phyloP scores from a whole-genome alignment of 2,797 vertebrate genomes.

The Furcifer pardalis region DNA sequence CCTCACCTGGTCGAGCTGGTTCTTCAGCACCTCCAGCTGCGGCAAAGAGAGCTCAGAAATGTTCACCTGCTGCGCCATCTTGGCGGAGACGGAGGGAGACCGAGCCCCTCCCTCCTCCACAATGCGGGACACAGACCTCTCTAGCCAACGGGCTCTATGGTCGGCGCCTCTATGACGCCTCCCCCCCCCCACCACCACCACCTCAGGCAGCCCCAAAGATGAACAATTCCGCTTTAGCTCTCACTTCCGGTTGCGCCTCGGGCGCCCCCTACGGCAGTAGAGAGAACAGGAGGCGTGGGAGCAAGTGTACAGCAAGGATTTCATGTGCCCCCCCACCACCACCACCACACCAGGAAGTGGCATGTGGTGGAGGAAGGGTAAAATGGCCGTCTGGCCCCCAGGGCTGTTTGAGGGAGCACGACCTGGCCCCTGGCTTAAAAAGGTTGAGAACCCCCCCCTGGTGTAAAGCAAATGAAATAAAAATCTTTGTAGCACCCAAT shows the following conservation, averaged over 20 bases:
- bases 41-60: conserved; percentile 87
- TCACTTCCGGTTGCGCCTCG: background rate
- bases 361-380: too few relatives aligned
- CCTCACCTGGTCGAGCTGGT: conserved; percentile 89
- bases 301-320: too few relatives aligned
- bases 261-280: background rate
- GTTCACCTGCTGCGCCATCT: conserved; percentile 85
- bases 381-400: too few relatives aligned
- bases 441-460: background rate
- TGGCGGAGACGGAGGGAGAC: conserved; percentile 13
- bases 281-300: too few relatives aligned
- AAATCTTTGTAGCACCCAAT: too few relatives aligned
- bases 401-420: too few relatives aligned
- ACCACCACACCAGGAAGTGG: too few relatives aligned
- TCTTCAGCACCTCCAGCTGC: conserved; percentile 90
- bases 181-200: background rate
- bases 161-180: background rate
- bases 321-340: too few relatives aligned
- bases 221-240: too few relatives aligned
- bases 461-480: too few relatives aligned
- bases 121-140: conserved; percentile 19
- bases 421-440: too few relatives aligned
- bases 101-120: background rate
- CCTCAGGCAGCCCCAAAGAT: background rate
- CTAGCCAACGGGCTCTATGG: conserved; percentile 53